A percentile compares a stretch with the other conserved stretches of the same genome.
phyloP scores from a whole-genome alignment of 2,113 vertebrate genomes.

The Macquaria australasica region DNA sequence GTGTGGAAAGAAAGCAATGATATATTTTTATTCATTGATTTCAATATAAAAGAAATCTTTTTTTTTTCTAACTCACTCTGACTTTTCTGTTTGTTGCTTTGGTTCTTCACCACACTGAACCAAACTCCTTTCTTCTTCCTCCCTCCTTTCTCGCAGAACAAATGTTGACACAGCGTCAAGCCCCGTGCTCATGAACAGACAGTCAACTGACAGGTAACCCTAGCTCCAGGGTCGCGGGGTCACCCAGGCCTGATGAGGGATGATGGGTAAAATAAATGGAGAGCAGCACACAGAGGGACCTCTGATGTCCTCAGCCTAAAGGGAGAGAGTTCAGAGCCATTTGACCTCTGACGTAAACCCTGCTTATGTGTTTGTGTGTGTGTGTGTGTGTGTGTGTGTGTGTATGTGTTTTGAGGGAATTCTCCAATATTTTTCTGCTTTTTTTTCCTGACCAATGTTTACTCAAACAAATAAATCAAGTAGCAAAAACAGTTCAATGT shows the following conservation, averaged over 20 bases:
- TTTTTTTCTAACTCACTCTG: not conserved
- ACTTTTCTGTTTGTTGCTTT: conserved; percentile 27
- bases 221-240: conserved; percentile 79
- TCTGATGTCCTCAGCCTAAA: conserved; percentile 76
- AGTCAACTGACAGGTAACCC: conserved; percentile 83
- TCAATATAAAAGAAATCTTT: not conserved
- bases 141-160: conserved; percentile 47
- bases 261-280: conserved; percentile 83
- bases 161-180: conserved; percentile 76
- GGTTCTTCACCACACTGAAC: not conserved
- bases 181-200: conserved; percentile 73
- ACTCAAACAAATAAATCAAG: conserved; percentile 34
- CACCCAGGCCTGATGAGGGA: conserved; percentile 78
- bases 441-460: not conserved
- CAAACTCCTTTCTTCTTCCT: conserved; percentile 14
- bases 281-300: conserved; percentile 71
- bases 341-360: conserved; percentile 73
- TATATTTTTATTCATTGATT: not conserved
- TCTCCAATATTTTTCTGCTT: conserved; percentile 21
- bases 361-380: conserved; percentile 51
- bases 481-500: conserved; percentile 32
- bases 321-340: conserved; percentile 75
- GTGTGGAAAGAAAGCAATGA: not conserved
- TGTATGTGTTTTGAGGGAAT: conserved; percentile 42
- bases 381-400: no score